phyloP scores from a whole-genome alignment of 1,140 invertebrate species.

The Venturia canescens region DNA sequence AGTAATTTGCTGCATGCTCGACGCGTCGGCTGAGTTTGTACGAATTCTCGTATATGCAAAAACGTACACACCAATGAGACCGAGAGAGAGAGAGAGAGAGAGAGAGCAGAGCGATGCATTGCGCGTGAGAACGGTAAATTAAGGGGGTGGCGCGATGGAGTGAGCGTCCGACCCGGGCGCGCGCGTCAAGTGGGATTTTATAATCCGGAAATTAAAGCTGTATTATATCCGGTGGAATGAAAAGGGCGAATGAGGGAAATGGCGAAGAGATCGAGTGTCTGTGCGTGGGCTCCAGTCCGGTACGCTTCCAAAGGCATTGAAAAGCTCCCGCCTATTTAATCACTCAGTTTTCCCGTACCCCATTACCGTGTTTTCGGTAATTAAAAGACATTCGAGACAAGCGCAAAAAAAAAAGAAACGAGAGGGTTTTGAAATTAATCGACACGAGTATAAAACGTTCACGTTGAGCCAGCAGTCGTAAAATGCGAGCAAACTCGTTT shows the following conservation, averaged over 20 bases:
- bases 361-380: conserved; percentile 20
- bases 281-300: conserved; percentile 7
- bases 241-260: conserved; percentile 40
- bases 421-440: background rate
- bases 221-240: conserved; percentile 70
- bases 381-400: conserved; percentile 18
- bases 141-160: conserved; percentile 61
- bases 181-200: conserved; percentile 69
- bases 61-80: background rate
- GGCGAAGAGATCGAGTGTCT: conserved; percentile 38
- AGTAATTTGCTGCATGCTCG: conserved; percentile 46
- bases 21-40: conserved; percentile 43
- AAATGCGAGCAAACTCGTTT: background rate
- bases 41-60: background rate
- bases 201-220: conserved; percentile 76
- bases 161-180: conserved; percentile 45
- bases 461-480: background rate
- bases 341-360: background rate
- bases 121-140: conserved; percentile 70
- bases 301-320: conserved; percentile 12
- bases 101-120: conserved; percentile 36
- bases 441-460: background rate
- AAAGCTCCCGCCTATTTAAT: conserved; percentile 15
- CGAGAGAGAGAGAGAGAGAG: too few relatives aligned
- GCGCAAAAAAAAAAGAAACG: conserved; percentile 15